phyloP scores from a whole-genome alignment of 2,797 vertebrate species.

The Cottoperca gobio region DNA sequence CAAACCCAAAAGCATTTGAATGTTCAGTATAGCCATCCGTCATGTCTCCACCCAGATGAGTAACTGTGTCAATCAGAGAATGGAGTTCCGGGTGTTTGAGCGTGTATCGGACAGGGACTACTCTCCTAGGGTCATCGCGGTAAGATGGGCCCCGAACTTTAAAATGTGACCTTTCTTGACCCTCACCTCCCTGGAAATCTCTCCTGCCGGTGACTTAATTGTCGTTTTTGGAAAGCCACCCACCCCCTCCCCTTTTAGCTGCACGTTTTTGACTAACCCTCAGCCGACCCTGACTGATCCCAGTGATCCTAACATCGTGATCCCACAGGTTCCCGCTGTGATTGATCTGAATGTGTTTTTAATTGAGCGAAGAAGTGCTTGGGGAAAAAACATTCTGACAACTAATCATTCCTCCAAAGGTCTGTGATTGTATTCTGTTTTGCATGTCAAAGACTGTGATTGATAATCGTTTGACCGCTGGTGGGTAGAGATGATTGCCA shows the following conservation, averaged over 20 bases:
- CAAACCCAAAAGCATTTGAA: constrained; percentile 48
- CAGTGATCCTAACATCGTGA: constrained; percentile 67
- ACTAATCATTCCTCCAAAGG: constrained; percentile 52
- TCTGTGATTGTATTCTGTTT: constrained; percentile 61
- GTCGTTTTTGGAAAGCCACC: constrained; percentile 50
- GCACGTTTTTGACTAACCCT: constrained; percentile 76
- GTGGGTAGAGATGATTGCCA: constrained; percentile 60
- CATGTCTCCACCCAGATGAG: constrained; percentile 88
- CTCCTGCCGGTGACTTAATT: constrained; percentile 64
- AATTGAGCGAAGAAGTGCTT: constrained; percentile 38
- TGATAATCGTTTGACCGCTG: constrained; percentile 62
- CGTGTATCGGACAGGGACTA: constrained; percentile 86
- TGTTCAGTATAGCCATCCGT: constrained; percentile 60
- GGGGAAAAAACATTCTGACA: constrained; percentile 13
- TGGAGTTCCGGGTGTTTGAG: constrained; percentile 89
- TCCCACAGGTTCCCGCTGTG: constrained; percentile 51
- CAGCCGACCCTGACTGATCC: constrained; percentile 56
- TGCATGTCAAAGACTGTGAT: constrained; percentile 69
- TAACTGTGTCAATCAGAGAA: constrained; percentile 91
- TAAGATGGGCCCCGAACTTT: constrained; percentile 83
- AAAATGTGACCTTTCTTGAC: constrained; percentile 61
- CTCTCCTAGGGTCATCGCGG: constrained; percentile 87
- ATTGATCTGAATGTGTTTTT: constrained; percentile 58
- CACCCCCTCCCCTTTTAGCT: constrained; percentile 41
- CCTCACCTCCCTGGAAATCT: constrained; percentile 59